Conservation (phyloP, 2,888 invertebrate species). For the Phaonia tiefii region DNA sequence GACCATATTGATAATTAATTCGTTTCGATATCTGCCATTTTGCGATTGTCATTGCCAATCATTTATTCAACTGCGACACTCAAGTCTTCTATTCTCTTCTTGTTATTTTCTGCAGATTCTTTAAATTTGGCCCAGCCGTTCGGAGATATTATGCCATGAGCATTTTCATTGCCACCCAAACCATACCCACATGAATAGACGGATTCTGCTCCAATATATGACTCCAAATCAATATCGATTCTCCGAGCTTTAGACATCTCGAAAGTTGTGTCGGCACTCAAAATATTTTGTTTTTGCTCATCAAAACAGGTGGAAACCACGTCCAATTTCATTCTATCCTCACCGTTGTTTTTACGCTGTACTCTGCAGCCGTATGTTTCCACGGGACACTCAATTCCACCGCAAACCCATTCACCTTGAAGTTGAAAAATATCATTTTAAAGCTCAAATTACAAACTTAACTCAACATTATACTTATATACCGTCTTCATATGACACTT, state of each 20-base stretch:
- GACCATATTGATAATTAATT: no score
- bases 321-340: background rate
- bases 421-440: no score
- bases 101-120: constrained; percentile 13
- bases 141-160: constrained; percentile 38
- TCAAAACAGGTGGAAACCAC: constrained; percentile 40
- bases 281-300: background rate
- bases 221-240: constrained; percentile 46
- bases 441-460: no score
- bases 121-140: constrained; percentile 2
- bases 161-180: constrained; percentile 37
- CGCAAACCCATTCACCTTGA: constrained; percentile 51
- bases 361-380: constrained; percentile 54
- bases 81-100: background rate
- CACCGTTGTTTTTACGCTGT: background rate
- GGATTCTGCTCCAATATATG: constrained; percentile 37
- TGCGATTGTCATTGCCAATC: no score
- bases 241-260: background rate
- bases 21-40: no score
- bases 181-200: constrained; percentile 39
- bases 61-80: background rate
- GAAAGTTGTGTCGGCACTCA: constrained; percentile 2
- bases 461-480: background rate
- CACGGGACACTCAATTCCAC: constrained; percentile 38
- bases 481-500: constrained; percentile 47